Evolutionary conservation across 2,888 invertebrate genomes (phyloP), one percentile per base, ranked within the genome.

Genomic region (Mycalesis mineus): DNA sequence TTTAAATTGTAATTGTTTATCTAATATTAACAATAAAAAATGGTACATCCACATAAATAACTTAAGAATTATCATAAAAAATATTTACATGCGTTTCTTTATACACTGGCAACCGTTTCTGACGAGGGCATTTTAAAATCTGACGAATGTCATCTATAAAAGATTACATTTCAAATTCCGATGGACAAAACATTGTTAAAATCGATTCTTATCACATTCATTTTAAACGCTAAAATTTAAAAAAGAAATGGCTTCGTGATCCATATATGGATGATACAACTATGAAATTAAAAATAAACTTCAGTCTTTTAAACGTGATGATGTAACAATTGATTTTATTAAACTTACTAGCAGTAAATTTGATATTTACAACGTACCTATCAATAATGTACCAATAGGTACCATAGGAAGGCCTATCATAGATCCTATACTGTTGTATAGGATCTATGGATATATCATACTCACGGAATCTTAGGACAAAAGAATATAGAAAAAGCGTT

Each of bases 31-130:
- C 64, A 67, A 65, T 69, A 68, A 66, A 5, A 63, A 70, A 81
- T 75, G 71, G 78, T 85, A 88, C 72, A 83, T 85, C 87, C 80
- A 82, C 85, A 88, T 89, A 89, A 89, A 89, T 89, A 86, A 88
- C 80, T 88, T 87, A 88, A 78, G 75, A 77, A 73, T 47, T 72
- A 78, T 75, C 68, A 57, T 70, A 69, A 68, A 74, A 74, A 71
- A 73, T 88, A 88, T 88, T 79, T 88, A 88, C 88, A 89, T 82
- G 78, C 79, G 36, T 11, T 36, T 70, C 80, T 72, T 68, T 76
- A 73, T 73, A 71, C 72, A 74, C 71, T 74, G 77, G 75, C 70
- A 75, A 74, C 74, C 66, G 58, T 78, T 77, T 72, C 54, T 64
- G 63, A 68, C 66, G 66, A 70, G 51, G 58, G 54, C 47, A 64